phyloP scores from a whole-genome alignment of 2,797 vertebrate genomes.

The Enteromius radiatus region DNA sequence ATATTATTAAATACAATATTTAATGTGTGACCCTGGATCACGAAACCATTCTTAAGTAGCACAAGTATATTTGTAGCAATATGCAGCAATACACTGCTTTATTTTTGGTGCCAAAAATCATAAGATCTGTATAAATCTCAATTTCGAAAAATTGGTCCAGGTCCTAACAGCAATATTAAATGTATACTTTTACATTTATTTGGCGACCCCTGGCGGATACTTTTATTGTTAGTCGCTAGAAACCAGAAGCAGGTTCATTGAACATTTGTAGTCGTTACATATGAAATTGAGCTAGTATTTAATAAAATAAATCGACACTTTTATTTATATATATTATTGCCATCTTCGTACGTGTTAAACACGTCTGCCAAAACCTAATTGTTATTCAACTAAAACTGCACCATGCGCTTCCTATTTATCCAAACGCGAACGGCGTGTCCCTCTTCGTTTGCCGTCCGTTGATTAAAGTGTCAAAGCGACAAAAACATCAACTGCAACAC shows the following conservation, averaged over 20 bases:
- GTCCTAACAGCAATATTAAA: neutral
- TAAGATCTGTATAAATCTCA: neutral
- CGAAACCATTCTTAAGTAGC: neutral
- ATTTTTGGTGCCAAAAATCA: neutral
- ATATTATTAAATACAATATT: neutral
- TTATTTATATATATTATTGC: neutral
- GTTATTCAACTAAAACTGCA: neutral
- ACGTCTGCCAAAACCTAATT: neutral
- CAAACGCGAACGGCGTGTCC: conserved; percentile 46
- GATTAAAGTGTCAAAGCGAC: neutral
- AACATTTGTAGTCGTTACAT: neutral
- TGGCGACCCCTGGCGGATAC: neutral
- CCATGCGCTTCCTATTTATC: neutral
- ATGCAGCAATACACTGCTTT: neutral
- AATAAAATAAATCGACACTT: neutral
- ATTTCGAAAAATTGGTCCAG: neutral
- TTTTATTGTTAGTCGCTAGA: neutral
- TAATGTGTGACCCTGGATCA: neutral
- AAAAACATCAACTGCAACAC: neutral
- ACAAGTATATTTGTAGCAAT: neutral
- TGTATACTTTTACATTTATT: neutral
- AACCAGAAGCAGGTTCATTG: neutral
- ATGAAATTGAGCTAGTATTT: neutral
- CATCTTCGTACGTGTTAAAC: neutral
- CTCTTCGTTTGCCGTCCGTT: conserved; percentile 35